Base-by-base conservation (phyloP, 2,888 invertebrate species). In the Philereme vetulata region DNA sequence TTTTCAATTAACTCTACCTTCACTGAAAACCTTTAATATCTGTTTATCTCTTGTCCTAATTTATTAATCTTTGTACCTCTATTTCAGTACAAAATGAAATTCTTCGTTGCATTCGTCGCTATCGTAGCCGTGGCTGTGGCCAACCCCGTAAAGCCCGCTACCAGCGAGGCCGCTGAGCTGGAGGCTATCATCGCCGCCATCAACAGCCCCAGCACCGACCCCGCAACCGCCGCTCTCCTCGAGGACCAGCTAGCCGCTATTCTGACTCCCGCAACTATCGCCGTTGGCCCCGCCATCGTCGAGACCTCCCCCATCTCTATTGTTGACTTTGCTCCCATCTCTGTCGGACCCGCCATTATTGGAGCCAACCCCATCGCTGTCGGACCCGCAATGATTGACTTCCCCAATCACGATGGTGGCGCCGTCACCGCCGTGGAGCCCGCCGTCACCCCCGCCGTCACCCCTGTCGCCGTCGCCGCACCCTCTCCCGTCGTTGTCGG, bases 81-180 rank as follows among this genome's bases (percentile, higher is more conserved):
- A 57, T 71, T 75, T 36, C 66, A 82, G 82, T 75, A 57, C 61
- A 78, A 77, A 60, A 88, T 86, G 88, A 86, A 86, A 78, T 81
- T 78, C 78, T 71, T 84, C 73, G 59, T 85, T 58, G 82, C 77
- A 43, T 77, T 86, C 72, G 77, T 72, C 57, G 77, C 80, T 65
- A 53, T 84, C 59, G 72, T 81, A 65, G 82, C 81, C 62, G 70
- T 84, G 63, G 78, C 82, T 44, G 68, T 67, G 49, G 82, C 82
- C 66, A 59, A 58, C 64, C 75, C 78, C 11, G 11, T 69, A 55
- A 77, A 76, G 61, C 79, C 80, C 8, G 33, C 55, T 4, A 44
- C 48, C 51, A 38, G 58, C 40, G 66, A 66, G n/a, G 5, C 55
- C 1, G 66, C 72, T 6, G 70, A 77, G 66, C 4, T 82, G 32